Conservation (phyloP, 1,140 invertebrate genomes). For the Luehdorfia chinensis region DNA sequence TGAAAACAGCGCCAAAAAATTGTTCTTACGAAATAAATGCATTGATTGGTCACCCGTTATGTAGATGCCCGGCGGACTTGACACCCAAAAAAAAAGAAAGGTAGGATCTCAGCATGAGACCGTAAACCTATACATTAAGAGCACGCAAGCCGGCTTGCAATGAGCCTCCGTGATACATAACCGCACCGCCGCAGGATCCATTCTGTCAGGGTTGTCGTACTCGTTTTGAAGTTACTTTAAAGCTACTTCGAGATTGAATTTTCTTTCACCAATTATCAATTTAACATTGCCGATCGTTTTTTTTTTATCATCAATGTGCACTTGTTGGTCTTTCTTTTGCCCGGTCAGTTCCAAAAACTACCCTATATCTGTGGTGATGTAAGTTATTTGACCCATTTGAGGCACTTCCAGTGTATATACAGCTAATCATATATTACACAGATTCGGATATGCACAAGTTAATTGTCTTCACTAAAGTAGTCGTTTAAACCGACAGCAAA, state of each 20-base stretch:
- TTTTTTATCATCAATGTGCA: no score
- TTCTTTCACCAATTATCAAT: slow-evolving; percentile 7
- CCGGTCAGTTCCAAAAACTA: no score
- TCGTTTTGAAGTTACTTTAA: slow-evolving; percentile 9
- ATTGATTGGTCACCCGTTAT: slow-evolving; percentile 37
- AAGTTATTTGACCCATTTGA: no score
- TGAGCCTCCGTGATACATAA: slow-evolving; percentile 46
- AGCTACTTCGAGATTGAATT: slow-evolving; percentile 10
- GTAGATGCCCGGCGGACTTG: slow-evolving; percentile 27
- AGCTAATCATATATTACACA: no score
- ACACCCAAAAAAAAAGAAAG: slow-evolving; percentile 31
- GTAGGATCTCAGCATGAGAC: slow-evolving; percentile 45
- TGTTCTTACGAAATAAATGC: slow-evolving; percentile 20
- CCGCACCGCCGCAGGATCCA: slow-evolving; percentile 26
- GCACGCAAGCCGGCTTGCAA: slow-evolving; percentile 54
- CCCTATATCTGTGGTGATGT: no score
- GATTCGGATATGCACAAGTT: no score
- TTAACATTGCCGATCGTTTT: slow-evolving; percentile 3
- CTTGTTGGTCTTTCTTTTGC: no score
- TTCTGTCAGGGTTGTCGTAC: slow-evolving; percentile 27
- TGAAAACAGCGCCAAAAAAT: slow-evolving; percentile 14
- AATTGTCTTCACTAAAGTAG: no score
- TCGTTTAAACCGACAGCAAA: no score
- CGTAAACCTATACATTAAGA: slow-evolving; percentile 49
- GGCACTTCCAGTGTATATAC: no score